These are phyloP conservation scores for Hydrotaea cyrtoneurina DNA, from an alignment of 2,888 invertebrate genomes.

Conservation along the genomic window DNA sequence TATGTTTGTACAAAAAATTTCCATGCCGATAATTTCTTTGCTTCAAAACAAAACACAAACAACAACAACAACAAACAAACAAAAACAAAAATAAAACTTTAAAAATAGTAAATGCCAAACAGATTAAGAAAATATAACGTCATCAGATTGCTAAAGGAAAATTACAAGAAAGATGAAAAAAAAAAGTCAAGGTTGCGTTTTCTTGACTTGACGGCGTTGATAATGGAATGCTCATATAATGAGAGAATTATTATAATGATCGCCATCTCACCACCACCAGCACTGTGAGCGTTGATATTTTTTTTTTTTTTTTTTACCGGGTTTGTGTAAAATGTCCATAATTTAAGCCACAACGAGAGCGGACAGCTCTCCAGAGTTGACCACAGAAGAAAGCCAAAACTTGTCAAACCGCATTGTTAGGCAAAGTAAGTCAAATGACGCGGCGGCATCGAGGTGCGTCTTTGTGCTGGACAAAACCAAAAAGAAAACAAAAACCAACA, in stretches of 20 bases:
- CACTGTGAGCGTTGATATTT: too few relatives aligned
- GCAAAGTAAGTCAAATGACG: background rate
- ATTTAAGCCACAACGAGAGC: background rate
- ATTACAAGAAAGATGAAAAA: background rate
- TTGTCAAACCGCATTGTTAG: conserved; percentile 13
- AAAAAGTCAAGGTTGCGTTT: background rate
- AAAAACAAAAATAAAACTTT: too few relatives aligned
- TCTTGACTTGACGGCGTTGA: background rate
- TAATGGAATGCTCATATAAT: conserved; percentile 1
- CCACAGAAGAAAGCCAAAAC: background rate
- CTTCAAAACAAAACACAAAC: too few relatives aligned
- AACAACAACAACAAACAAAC: too few relatives aligned
- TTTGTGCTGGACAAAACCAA: background rate
- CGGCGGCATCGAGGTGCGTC: background rate
- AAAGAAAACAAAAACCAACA: background rate
- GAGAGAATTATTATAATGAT: conserved; percentile 24
- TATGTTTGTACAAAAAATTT: too few relatives aligned
- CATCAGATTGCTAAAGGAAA: background rate
- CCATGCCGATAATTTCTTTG: too few relatives aligned
- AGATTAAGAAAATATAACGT: background rate
- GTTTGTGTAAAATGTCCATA: conserved; percentile 21
- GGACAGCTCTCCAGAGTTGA: background rate
- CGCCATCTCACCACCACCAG: background rate
- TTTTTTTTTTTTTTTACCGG: background rate
- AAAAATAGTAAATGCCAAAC: too few relatives aligned